phyloP scores from a whole-genome alignment of 2,797 vertebrate genomes.

The Sternarchorhynchus goeldii region DNA sequence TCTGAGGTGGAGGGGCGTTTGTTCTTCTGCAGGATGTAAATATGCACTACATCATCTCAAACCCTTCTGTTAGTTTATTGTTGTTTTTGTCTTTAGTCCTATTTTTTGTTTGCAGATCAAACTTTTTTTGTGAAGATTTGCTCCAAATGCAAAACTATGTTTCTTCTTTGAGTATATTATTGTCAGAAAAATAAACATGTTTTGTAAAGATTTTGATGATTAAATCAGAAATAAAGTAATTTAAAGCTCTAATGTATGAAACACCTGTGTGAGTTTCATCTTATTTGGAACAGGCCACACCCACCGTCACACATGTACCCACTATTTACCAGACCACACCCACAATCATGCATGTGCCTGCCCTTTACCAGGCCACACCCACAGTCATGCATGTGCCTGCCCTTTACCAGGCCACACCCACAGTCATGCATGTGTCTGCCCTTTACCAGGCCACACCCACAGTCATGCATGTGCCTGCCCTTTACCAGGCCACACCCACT shows the following conservation, averaged over 20 bases:
- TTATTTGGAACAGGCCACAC: not conserved
- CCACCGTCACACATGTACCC: not conserved
- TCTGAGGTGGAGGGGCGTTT: slow-evolving; percentile 64
- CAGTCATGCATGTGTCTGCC: no score
- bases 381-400: no score
- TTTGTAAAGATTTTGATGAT: slow-evolving; percentile 88
- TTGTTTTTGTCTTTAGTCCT: slow-evolving; percentile 46
- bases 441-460: no score
- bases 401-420: no score
- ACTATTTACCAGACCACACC: no score
- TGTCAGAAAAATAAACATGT: slow-evolving; percentile 79
- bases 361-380: no score
- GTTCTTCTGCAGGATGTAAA: slow-evolving; percentile 77
- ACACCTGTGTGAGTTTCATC: slow-evolving; percentile 26
- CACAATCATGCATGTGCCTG: no score
- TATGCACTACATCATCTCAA: slow-evolving; percentile 75
- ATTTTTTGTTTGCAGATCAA: slow-evolving; percentile 73
- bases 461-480: not conserved
- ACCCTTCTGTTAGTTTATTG: slow-evolving; percentile 58
- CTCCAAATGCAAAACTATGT: slow-evolving; percentile 80
- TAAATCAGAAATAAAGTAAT: slow-evolving; percentile 84
- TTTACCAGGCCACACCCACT: not conserved
- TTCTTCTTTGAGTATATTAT: slow-evolving; percentile 85
- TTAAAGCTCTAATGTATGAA: slow-evolving; percentile 72
- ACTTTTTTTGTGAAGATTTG: slow-evolving; percentile 76